Evolutionary conservation across 2,113 vertebrate species (phyloP).

Genomic region (Nothocercus julius): DNA sequence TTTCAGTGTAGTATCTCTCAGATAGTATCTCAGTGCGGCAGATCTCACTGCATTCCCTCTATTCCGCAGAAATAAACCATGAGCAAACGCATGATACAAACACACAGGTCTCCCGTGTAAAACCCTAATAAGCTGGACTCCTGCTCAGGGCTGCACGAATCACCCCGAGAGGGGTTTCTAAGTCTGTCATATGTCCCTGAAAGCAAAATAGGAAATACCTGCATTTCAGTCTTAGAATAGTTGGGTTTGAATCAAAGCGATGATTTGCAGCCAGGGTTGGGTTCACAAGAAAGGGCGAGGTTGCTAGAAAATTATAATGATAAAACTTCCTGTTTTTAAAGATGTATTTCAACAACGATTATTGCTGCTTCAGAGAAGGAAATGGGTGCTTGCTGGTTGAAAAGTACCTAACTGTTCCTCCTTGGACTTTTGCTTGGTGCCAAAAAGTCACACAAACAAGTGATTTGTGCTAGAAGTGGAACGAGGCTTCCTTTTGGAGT

Average conservation of each 20-base stretch:
- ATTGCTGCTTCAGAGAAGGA: slow-evolving; percentile 43
- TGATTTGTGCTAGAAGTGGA: slow-evolving; percentile 29
- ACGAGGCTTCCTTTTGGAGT: background rate
- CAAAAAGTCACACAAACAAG: slow-evolving; percentile 26
- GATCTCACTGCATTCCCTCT: background rate
- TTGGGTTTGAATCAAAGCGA: slow-evolving; percentile 15
- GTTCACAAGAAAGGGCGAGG: slow-evolving; percentile 56
- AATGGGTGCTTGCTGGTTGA: slow-evolving; percentile 37
- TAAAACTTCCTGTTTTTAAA: slow-evolving; percentile 71
- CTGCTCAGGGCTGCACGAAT: slow-evolving; percentile 1
- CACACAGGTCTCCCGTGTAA: background rate
- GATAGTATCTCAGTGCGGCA: background rate
- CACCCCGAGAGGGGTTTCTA: slow-evolving; percentile 12
- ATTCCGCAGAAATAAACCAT: background rate
- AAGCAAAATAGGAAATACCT: slow-evolving; percentile 63
- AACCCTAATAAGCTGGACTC: background rate
- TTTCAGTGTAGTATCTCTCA: background rate
- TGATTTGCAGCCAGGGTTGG: background rate
- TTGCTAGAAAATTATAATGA: slow-evolving; percentile 49
- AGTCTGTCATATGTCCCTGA: background rate
- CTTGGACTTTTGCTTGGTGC: background rate
- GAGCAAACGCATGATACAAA: background rate
- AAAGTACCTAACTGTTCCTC: slow-evolving; percentile 13
- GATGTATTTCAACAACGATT: slow-evolving; percentile 47
- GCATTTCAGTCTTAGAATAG: background rate